Evolutionary conservation across 1,140 invertebrate species (phyloP).

Genomic region (Papilio aristodemus): DNA sequence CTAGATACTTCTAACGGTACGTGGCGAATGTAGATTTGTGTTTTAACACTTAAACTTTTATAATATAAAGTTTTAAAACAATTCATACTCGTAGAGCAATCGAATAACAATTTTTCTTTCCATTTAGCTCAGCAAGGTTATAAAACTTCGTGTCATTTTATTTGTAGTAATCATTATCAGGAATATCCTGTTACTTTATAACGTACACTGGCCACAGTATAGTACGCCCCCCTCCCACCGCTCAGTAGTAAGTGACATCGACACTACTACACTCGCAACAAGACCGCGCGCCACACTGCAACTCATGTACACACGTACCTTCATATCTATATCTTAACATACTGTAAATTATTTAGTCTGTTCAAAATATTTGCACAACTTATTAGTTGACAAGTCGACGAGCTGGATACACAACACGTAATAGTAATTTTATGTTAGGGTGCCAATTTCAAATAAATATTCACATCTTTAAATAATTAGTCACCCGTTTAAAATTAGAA

Average conservation of each 20-base stretch:
- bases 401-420: not conserved
- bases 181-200: not conserved
- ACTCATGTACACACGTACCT: not conserved
- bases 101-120: too few relatives aligned
- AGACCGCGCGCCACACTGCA: conserved; percentile 2
- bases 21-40: too few relatives aligned
- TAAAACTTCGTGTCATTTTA: not conserved
- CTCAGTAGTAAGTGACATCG: conserved; percentile 2
- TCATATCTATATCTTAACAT: not conserved
- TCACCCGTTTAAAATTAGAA: not conserved
- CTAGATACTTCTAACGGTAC: too few relatives aligned
- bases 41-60: too few relatives aligned
- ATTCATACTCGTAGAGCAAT: too few relatives aligned
- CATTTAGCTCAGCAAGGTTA: too few relatives aligned
- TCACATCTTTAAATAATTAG: not conserved
- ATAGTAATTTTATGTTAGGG: not conserved
- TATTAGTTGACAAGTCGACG: not conserved
- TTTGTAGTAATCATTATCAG: not conserved
- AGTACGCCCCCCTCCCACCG: not conserved
- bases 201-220: not conserved
- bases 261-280: not conserved
- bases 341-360: not conserved
- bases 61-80: too few relatives aligned
- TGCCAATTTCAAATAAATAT: not conserved
- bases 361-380: not conserved